These are phyloP conservation scores for Zoroaster sp. DNA, from an alignment of 53 echinoderm and acorn worm genomes.

Conservation along the genomic window DNA sequence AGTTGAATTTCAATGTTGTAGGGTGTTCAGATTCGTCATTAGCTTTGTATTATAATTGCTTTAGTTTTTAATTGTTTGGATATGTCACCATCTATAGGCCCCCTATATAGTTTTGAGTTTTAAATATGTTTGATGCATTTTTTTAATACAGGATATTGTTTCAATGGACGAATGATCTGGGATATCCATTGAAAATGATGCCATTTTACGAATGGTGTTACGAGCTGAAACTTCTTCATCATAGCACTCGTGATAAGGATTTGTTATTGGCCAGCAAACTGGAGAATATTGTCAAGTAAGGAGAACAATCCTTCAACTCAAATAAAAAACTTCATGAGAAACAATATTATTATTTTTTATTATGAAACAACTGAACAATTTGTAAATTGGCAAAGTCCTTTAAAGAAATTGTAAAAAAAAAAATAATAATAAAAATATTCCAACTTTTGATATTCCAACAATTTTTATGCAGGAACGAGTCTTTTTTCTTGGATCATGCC, in stretches of 20 bases:
- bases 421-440: neutral
- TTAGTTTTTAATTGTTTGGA: too few species aligned
- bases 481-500: constrained; percentile 25
- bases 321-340: too few species aligned
- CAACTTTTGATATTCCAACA: neutral
- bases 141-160: constrained; percentile 24
- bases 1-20: too few species aligned
- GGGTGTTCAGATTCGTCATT: too few species aligned
- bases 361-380: too few species aligned
- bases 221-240: constrained; percentile 19
- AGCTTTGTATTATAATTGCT: too few species aligned
- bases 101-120: too few species aligned
- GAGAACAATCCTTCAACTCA: neutral
- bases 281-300: constrained; percentile 61
- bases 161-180: constrained; percentile 34
- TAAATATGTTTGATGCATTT: neutral
- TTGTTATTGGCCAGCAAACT: constrained; percentile 33
- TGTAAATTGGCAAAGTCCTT: too few species aligned
- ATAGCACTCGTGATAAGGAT: constrained; percentile 6
- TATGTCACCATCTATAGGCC: too few species aligned
- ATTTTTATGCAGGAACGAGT: constrained; percentile 5
- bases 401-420: too few species aligned
- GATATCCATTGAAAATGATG: constrained; percentile 41
- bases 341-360: too few species aligned
- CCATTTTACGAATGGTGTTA: constrained; percentile 55